A percentile compares a stretch with the other conserved stretches of the same genome.
phyloP scores from a whole-genome alignment of 2,113 vertebrate species.

The Helogale parvula region DNA sequence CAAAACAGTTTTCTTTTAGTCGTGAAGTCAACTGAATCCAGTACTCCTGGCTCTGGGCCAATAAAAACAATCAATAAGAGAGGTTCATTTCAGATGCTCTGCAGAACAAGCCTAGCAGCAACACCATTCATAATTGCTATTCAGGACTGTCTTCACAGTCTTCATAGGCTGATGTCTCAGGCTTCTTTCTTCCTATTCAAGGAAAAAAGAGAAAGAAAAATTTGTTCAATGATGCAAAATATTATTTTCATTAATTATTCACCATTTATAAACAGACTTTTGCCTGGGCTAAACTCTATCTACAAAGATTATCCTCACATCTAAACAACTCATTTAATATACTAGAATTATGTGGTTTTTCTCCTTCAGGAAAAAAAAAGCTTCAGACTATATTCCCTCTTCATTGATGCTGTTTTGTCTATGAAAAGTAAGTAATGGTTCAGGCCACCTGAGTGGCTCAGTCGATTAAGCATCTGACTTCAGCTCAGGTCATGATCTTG shows the following conservation, averaged over 20 bases:
- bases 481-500: too few species aligned
- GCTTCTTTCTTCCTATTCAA: conserved; percentile 70
- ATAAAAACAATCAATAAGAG: background rate
- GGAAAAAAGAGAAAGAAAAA: conserved; percentile 62
- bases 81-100: conserved; percentile 67
- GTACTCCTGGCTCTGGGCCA: conserved; percentile 56
- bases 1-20: conserved; percentile 59
- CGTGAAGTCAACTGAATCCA: conserved; percentile 73
- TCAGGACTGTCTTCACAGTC: conserved; percentile 22
- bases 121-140: background rate
- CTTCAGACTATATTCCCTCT: background rate
- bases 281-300: background rate
- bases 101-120: conserved; percentile 59
- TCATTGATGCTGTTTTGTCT: background rate
- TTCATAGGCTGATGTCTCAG: conserved; percentile 55
- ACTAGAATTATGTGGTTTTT: background rate
- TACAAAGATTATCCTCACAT: background rate
- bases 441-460: too few species aligned
- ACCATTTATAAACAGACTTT: background rate
- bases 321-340: background rate
- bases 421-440: background rate
- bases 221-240: conserved; percentile 39
- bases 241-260: background rate
- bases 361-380: background rate
- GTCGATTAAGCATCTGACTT: too few species aligned